phyloP scores from a whole-genome alignment of 2,113 vertebrate genomes.

The Macquaria australasica region DNA sequence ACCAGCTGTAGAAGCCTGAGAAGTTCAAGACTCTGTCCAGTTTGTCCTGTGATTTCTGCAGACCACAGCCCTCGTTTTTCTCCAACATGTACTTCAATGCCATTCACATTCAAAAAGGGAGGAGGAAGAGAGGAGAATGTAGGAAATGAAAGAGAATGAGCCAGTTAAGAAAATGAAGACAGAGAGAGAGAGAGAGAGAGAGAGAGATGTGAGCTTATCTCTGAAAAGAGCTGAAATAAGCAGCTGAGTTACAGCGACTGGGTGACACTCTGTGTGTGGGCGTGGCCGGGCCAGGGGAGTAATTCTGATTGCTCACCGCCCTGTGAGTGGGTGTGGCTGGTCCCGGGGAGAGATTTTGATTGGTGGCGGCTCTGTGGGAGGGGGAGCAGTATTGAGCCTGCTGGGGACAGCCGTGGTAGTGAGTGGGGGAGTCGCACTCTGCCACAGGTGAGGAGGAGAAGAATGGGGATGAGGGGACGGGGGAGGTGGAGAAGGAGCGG shows the following conservation, averaged over 20 bases:
- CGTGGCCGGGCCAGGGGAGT: conserved; percentile 75
- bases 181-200: not conserved
- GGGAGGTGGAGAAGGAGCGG: conserved; percentile 88
- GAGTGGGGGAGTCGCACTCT: conserved; percentile 84
- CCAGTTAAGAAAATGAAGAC: not conserved
- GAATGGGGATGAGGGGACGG: conserved; percentile 89
- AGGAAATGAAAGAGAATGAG: not conserved
- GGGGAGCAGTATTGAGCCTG: conserved; percentile 88
- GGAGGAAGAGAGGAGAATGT: not conserved
- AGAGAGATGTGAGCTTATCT: conserved; percentile 81
- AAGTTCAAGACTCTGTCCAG: conserved; percentile 5
- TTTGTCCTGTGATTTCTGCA: conserved; percentile 2
- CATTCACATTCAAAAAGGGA: conserved; percentile 23
- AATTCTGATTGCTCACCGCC: conserved; percentile 74
- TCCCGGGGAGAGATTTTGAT: conserved; percentile 72
- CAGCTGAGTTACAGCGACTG: conserved; percentile 82
- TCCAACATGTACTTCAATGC: not conserved
- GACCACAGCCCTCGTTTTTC: conserved; percentile 1
- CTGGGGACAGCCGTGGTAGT: conserved; percentile 87
- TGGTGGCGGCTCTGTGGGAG: conserved; percentile 68
- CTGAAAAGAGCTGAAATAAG: conserved; percentile 86
- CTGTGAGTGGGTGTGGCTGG: conserved; percentile 78
- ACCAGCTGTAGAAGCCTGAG: not conserved
- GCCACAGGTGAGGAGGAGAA: conserved; percentile 82
- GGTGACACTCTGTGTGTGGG: conserved; percentile 77